A percentile compares a stretch with the other conserved stretches of the same genome.
phyloP scores from a whole-genome alignment of 2,797 vertebrate genomes.

The Cirrhinus mrigala region DNA sequence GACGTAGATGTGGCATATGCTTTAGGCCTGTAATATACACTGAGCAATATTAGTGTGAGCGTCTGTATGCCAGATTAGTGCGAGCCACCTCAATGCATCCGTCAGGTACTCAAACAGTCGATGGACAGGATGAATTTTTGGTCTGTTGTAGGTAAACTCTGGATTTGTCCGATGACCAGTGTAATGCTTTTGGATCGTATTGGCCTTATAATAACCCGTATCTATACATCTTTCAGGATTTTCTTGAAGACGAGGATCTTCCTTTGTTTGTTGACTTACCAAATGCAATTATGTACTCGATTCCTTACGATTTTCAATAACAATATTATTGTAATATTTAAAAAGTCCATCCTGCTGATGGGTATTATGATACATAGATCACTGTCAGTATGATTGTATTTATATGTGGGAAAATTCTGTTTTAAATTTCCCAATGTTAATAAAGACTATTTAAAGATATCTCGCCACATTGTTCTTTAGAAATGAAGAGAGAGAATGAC shows the following conservation, averaged over 20 bases:
- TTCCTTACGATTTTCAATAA: conserved; percentile 52
- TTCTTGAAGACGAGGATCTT: conserved; percentile 44
- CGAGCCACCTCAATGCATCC: conserved; percentile 51
- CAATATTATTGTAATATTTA: conserved; percentile 52
- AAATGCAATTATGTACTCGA: conserved; percentile 55
- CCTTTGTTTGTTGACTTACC: conserved; percentile 53
- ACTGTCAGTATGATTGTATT: conserved; percentile 62
- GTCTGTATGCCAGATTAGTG: conserved; percentile 36
- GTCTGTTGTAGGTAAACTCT: conserved; percentile 47
- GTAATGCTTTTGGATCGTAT: conserved; percentile 54
- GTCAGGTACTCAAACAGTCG: conserved; percentile 61
- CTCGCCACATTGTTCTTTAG: conserved; percentile 28
- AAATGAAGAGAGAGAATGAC: conserved; percentile 16
- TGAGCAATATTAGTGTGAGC: conserved; percentile 65
- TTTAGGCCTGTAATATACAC: conserved; percentile 62
- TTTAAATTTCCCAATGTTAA: conserved; percentile 57
- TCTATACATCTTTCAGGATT: conserved; percentile 51
- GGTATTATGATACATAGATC: conserved; percentile 47
- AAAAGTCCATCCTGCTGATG: conserved; percentile 51
- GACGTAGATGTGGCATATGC: conserved; percentile 53
- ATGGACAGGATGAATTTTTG: conserved; percentile 41
- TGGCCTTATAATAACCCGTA: conserved; percentile 44
- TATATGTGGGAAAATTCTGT: conserved; percentile 55
- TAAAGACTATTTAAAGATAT: conserved; percentile 57
- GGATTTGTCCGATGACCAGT: conserved; percentile 45